Percentiles rank a stretch among this genome's conserved stretches.
Conservation (phyloP, 2,113 vertebrate species). For the Echinops telfairi region DNA sequence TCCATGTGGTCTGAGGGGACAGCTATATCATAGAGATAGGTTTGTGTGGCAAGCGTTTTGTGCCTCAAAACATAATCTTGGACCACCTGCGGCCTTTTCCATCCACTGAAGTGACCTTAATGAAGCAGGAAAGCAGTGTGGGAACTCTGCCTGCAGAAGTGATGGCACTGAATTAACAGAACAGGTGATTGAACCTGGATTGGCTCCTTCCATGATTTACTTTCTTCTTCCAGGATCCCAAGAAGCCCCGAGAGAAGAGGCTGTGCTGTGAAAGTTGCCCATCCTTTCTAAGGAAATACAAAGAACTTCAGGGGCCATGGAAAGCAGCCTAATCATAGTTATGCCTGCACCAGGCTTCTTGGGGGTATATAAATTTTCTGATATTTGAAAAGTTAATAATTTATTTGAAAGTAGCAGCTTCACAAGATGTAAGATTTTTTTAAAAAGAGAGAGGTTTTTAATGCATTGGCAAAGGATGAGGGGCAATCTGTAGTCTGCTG, state of each 20-base stretch:
- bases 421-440: not conserved
- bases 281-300: not conserved
- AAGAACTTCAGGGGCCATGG: not conserved
- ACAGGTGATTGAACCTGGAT: fast-evolving
- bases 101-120: not conserved
- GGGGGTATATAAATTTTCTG: fast-evolving
- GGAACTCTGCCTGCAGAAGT: no score
- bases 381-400: not conserved
- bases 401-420: not conserved
- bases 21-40: not conserved
- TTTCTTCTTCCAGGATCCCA: not conserved
- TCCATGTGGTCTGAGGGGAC: not conserved
- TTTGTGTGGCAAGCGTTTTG: not conserved
- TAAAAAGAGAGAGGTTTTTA: not conserved
- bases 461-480: not conserved
- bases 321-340: fast-evolving
- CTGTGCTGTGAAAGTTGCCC: fast-evolving
- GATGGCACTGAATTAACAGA: not conserved
- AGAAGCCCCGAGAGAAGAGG: not conserved
- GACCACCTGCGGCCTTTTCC: not conserved
- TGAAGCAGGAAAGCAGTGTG: fast-evolving
- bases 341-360: fast-evolving
- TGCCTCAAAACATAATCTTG: not conserved
- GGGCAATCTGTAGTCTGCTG: fast-evolving
- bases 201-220: not conserved